Conservation (phyloP, 2,797 vertebrate species). For the Microctenopoma stevenorrisi region DNA sequence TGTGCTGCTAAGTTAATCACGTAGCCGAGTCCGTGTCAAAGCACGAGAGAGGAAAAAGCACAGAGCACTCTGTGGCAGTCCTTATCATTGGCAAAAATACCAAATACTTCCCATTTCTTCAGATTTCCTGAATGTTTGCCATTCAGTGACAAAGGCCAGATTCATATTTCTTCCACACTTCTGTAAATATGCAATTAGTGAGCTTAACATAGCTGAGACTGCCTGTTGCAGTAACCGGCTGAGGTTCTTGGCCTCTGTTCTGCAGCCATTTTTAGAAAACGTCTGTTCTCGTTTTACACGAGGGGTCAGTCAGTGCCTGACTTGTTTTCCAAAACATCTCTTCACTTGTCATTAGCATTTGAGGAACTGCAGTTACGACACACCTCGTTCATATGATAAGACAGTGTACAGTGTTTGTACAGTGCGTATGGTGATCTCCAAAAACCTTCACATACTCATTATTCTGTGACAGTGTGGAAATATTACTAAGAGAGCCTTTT, state of each 20-base stretch:
- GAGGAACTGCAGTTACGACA: background rate
- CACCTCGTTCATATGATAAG: background rate
- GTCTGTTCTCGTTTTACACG: conserved; percentile 76
- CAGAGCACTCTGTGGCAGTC: conserved; percentile 16
- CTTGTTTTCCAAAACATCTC: conserved; percentile 79
- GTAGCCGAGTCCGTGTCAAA: conserved; percentile 35
- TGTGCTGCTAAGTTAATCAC: conserved; percentile 30
- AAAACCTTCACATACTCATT: background rate
- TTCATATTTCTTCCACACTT: conserved; percentile 54
- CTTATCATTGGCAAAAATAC: conserved; percentile 53
- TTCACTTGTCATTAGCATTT: conserved; percentile 51
- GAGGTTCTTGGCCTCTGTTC: conserved; percentile 82
- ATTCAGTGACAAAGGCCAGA: conserved; percentile 79
- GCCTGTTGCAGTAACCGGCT: conserved; percentile 79
- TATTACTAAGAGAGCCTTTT: no score
- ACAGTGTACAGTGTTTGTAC: background rate
- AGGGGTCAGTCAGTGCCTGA: conserved; percentile 76
- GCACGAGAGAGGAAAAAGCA: conserved; percentile 43
- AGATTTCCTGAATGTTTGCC: conserved; percentile 47
- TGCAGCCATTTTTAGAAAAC: conserved; percentile 83
- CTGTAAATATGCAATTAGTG: conserved; percentile 91
- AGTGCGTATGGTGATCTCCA: background rate
- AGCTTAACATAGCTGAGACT: conserved; percentile 77
- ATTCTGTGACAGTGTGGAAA: background rate
- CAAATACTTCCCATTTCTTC: conserved; percentile 74